Percentiles rank a stretch among this genome's conserved stretches.
Conservation (phyloP, 2,888 invertebrate genomes). For the Labia minor region DNA sequence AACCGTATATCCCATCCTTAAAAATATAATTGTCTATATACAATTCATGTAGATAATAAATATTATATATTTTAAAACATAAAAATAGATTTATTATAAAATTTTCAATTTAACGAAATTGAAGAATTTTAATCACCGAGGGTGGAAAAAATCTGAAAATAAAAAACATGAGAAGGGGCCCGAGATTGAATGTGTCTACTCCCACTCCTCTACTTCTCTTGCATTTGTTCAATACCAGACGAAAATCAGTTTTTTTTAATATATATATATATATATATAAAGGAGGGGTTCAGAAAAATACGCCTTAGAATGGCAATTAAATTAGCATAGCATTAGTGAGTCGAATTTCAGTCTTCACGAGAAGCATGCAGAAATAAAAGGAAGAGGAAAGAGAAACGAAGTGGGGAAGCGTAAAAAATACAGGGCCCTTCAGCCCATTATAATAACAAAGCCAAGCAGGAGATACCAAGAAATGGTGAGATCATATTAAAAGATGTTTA, state of each 20-base stretch:
- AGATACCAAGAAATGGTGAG: no score
- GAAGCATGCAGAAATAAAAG: no score
- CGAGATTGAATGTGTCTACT: background rate
- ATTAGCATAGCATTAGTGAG: slow-evolving; percentile 4
- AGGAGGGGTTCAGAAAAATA: background rate
- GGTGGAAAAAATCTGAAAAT: background rate
- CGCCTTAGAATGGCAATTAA: background rate
- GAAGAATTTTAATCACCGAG: background rate
- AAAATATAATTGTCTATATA: no score
- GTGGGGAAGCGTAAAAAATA: background rate
- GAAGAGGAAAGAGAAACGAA: no score
- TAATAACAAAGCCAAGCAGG: background rate
- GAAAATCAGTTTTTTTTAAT: background rate
- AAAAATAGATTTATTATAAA: background rate
- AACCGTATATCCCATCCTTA: no score
- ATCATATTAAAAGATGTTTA: no score
- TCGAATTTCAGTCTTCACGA: background rate
- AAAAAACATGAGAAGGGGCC: background rate
- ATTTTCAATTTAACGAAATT: background rate
- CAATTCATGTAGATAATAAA: no score
- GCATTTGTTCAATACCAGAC: background rate
- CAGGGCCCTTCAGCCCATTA: background rate
- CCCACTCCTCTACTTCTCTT: background rate
- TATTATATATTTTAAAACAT: background rate
- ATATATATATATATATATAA: background rate